Evolutionary conservation across 2,113 vertebrate genomes (phyloP).

Genomic region (Aptenodytes patagonicus): DNA sequence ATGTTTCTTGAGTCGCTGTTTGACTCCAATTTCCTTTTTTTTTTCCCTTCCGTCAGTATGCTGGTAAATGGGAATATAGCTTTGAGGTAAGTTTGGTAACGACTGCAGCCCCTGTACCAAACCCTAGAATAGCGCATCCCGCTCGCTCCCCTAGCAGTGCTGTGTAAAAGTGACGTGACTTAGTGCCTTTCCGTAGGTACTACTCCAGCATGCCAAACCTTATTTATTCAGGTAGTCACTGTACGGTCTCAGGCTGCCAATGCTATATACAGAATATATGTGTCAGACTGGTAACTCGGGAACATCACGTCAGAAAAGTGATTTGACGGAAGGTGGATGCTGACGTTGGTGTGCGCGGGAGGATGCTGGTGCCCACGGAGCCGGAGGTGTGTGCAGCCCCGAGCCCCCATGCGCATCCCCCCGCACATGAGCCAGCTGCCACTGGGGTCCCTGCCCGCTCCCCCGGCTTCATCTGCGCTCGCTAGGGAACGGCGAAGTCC

Average conservation of each 20-base stretch:
- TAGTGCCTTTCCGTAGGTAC: background rate
- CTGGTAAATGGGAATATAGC: constrained; percentile 96
- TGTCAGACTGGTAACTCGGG: background rate
- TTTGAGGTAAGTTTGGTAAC: constrained; percentile 86
- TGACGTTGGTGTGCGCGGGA: background rate
- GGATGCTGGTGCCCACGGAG: background rate
- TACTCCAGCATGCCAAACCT: background rate
- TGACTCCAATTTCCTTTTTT: background rate
- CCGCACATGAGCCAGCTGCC: background rate
- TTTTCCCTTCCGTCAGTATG: constrained; percentile 75
- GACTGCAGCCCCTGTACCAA: background rate
- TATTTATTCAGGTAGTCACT: background rate
- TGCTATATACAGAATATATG: background rate
- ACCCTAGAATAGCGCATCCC: background rate
- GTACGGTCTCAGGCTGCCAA: background rate
- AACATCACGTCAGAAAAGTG: background rate
- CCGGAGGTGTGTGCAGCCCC: background rate
- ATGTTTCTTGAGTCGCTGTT: background rate
- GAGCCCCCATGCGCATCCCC: too few relatives aligned
- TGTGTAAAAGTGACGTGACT: background rate
- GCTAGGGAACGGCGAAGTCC: background rate
- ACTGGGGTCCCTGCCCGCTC: background rate
- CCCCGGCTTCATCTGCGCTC: background rate
- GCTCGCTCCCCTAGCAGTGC: background rate
- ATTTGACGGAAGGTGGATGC: background rate